Conservation (phyloP, 2,888 invertebrate species). For the Drosophila buzzatii region DNA sequence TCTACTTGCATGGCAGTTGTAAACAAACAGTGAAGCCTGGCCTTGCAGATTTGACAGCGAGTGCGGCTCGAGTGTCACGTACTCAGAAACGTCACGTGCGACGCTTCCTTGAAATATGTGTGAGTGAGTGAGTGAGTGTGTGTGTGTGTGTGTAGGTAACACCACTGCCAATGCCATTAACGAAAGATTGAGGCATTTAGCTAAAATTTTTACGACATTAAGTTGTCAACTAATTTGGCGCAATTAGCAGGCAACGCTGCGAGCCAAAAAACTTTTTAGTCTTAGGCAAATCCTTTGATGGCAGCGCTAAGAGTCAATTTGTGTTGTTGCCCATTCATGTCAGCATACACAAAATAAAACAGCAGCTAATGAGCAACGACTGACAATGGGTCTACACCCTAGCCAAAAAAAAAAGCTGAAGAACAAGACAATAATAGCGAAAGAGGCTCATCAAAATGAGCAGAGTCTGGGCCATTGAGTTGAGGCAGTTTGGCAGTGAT, state of each 20-base stretch:
- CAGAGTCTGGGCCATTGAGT: conserved; percentile 48
- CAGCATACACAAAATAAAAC: conserved; percentile 40
- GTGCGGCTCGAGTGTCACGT: conserved; percentile 61
- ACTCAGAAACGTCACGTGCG: conserved; percentile 54
- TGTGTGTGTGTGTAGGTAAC: conserved; percentile 24
- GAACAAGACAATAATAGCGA: conserved; percentile 29
- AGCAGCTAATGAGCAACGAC: conserved; percentile 58
- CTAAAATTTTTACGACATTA: conserved; percentile 76
- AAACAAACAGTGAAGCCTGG: conserved; percentile 44
- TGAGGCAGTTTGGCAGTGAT: conserved; percentile 67
- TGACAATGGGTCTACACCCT: neutral
- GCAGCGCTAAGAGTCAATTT: conserved; percentile 76
- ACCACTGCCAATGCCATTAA: conserved; percentile 70
- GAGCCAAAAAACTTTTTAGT: conserved; percentile 32
- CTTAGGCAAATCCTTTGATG: conserved; percentile 73
- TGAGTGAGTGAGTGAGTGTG: conserved; percentile 6
- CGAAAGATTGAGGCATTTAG: conserved; percentile 78
- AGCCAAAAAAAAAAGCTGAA: conserved; percentile 19
- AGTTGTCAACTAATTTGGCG: conserved; percentile 82
- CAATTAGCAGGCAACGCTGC: conserved; percentile 63
- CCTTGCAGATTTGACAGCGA: conserved; percentile 70
- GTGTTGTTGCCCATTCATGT: conserved; percentile 33
- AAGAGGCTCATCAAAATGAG: conserved; percentile 74
- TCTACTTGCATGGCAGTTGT: conserved; percentile 10
- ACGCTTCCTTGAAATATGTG: conserved; percentile 24